phyloP scores from a whole-genome alignment of 2,797 vertebrate genomes.

The Pterois miles region DNA sequence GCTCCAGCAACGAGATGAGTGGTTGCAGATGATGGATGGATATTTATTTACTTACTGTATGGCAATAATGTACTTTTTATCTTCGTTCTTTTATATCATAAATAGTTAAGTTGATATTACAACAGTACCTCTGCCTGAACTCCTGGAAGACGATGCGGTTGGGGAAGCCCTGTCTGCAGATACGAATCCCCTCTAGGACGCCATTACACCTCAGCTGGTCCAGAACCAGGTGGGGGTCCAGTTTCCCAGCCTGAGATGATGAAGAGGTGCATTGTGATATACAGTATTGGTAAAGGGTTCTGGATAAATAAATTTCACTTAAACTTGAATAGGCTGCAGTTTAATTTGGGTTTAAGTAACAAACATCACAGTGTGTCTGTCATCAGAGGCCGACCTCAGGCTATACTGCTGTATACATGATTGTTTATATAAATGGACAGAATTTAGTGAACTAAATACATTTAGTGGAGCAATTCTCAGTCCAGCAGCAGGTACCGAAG shows the following conservation, averaged over 20 bases:
- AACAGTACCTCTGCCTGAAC: conserved; percentile 92
- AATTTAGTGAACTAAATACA: not conserved
- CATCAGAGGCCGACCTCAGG: no score
- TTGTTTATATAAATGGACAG: not conserved
- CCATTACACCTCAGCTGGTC: conserved; percentile 97
- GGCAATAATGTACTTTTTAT: not conserved
- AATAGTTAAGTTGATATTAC: not conserved
- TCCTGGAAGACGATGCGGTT: conserved; percentile 98
- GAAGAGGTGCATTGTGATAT: not conserved
- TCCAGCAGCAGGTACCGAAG: not conserved
- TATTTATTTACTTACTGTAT: not conserved
- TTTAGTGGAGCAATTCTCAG: not conserved
- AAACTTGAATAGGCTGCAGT: not conserved
- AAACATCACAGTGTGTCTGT: not conserved
- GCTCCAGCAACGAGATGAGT: no score
- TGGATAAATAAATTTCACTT: not conserved
- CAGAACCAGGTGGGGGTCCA: conserved; percentile 95
- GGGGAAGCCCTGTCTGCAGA: conserved; percentile 98
- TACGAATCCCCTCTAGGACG: conserved; percentile 95
- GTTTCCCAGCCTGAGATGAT: conserved; percentile 88
- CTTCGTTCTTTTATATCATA: not conserved
- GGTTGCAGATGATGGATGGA: no score
- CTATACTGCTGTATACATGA: not conserved
- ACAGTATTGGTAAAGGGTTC: not conserved
- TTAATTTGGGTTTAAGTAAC: not conserved